These are phyloP conservation scores for Loripinus fragilis DNA, from an alignment of 2,888 invertebrate species.

Conservation along the genomic window DNA sequence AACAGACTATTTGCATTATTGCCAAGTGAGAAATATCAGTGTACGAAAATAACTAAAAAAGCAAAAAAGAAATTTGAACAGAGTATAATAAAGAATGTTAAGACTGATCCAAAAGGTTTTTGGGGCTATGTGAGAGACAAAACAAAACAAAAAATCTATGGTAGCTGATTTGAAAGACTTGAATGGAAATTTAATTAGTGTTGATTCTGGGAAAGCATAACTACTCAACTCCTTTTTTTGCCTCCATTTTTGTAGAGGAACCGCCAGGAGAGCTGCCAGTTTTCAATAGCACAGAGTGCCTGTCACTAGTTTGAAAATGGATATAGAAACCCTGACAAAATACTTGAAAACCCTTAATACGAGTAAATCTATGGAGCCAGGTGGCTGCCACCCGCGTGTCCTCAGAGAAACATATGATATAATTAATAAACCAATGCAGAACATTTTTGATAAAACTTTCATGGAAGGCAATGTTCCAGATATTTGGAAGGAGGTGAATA, in stretches of 20 bases:
- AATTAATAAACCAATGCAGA: constrained; percentile 7
- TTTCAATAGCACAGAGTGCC: not conserved
- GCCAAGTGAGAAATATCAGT: not conserved
- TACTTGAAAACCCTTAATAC: constrained; percentile 13
- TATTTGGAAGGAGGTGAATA: constrained; percentile 25
- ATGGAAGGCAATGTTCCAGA: constrained; percentile 1
- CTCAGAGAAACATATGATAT: constrained; percentile 16
- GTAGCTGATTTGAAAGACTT: constrained; percentile 5
- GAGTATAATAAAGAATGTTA: not conserved
- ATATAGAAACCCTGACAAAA: not conserved
- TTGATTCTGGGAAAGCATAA: not conserved
- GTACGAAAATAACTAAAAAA: not conserved
- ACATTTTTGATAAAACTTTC: constrained; percentile 17
- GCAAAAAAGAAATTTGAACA: constrained; percentile 17
- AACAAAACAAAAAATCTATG: not conserved
- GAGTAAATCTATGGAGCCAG: constrained; percentile 17
- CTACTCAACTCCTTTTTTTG: constrained; percentile 9
- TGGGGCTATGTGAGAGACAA: constrained; percentile 21
- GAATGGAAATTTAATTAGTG: not conserved
- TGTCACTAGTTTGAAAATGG: not conserved
- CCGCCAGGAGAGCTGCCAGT: constrained; percentile 1
- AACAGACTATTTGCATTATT: not conserved
- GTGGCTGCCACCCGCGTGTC: not conserved
- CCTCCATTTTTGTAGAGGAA: constrained; percentile 12
- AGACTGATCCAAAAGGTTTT: constrained; percentile 6